Base-by-base conservation (phyloP, 2,797 vertebrate species). In the Falco berigora region DNA sequence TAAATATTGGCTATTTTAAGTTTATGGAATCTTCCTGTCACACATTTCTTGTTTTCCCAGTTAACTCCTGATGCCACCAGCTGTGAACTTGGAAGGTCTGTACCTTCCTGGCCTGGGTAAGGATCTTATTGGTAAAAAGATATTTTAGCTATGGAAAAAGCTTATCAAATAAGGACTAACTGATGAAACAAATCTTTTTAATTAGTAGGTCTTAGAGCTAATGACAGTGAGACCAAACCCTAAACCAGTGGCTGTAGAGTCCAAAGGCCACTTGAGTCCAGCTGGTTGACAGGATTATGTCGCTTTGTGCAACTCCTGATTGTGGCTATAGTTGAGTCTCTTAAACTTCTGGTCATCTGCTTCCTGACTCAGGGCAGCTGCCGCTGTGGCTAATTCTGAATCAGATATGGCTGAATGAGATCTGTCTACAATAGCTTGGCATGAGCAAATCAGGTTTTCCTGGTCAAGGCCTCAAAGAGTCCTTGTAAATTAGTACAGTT, bases 1-100 rank as follows among this genome's bases (percentile, higher is more conserved):
- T 56, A 93, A 92, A 92, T 94, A 89, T 47, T 74, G 84, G 32
- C 40, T 94, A 89, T 89, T 95, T 96, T 85, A 87, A 89, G 75
- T 73, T 89, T 91, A 71, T 80, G 59, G 61, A 89, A 82, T 92
- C 74, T 94, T 96, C 61, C 61, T 88, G 58, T 85, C 64, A 83
- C 23, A 59, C 5, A 28, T 82, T 92, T 89, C 40, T 64, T 89
- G 25, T 53, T 77, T 92, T 79, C 24, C 25, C n/a, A 22, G 36
- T 93, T 92, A 82, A 94, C 40, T 91, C 36, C 44, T n/a, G 72
- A 71, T 56, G 40, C 47, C 93, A 52, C 42, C 24, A 81, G 55
- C 56, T 87, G 17, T 56, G 28, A 82, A 73, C 40, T 24, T 87
- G 38, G 38, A 87, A 91, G 42, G 23, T 90, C 34, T 90, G 40